Evolutionary conservation across 2,888 invertebrate species (phyloP).

Genomic region (Drosophila austrosaltans): DNA sequence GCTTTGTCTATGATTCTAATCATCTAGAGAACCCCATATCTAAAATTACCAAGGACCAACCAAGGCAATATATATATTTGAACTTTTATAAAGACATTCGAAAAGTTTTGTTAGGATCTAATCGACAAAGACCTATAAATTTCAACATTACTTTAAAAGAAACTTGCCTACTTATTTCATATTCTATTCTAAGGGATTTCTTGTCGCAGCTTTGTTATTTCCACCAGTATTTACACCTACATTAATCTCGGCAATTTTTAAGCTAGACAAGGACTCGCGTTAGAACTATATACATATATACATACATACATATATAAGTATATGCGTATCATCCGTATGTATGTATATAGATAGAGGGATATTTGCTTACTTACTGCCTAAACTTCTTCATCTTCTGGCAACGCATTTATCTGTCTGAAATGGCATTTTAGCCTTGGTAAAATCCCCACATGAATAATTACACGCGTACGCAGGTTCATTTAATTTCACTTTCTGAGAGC

Average conservation of each 20-base stretch:
- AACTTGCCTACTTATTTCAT: background rate
- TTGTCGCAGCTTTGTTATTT: background rate
- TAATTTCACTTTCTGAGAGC: constrained; percentile 60
- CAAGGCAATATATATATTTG: no score
- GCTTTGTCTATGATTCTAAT: no score
- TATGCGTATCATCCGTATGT: no score
- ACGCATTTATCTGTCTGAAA: constrained; percentile 25
- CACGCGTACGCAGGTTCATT: constrained; percentile 64
- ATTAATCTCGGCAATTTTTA: background rate
- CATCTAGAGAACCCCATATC: no score
- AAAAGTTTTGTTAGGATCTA: no score
- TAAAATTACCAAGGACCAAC: no score
- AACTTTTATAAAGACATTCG: no score
- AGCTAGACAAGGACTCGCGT: background rate
- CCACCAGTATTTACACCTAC: background rate
- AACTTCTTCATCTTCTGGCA: background rate
- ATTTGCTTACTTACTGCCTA: background rate
- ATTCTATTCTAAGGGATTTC: no score
- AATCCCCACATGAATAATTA: constrained; percentile 76
- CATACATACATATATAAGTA: background rate
- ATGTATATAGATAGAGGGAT: background rate
- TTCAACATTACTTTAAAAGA: no score
- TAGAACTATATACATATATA: background rate
- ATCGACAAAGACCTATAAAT: no score
- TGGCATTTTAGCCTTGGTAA: constrained; percentile 21